A percentile compares a stretch with the other conserved stretches of the same genome.
Evolutionary conservation across 2,888 invertebrate genomes (phyloP).

Genomic region (Siphonodentalium dalli): DNA sequence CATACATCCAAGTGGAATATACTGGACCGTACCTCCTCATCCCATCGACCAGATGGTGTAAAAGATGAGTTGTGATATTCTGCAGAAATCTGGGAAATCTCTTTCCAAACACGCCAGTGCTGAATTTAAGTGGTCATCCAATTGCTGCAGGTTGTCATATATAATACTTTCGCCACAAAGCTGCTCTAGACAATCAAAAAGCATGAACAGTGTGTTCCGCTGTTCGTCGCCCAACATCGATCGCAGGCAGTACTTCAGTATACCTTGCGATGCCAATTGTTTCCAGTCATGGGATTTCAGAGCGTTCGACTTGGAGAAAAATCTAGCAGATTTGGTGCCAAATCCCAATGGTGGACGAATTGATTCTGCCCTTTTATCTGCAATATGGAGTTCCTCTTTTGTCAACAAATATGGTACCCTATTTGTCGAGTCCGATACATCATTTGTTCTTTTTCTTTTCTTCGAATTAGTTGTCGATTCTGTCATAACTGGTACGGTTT

Average conservation of each 20-base stretch:
- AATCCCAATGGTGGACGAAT: not conserved
- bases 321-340: not conserved
- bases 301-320: not conserved
- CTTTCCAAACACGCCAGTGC: constrained; percentile 5
- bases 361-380: not conserved
- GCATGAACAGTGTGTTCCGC: constrained; percentile 3
- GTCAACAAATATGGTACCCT: not conserved
- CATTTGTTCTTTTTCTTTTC: not conserved
- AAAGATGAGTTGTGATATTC: not conserved
- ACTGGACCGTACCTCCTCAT: constrained; percentile 5
- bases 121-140: constrained; percentile 3
- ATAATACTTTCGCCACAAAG: constrained; percentile 1
- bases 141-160: not conserved
- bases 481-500: no score
- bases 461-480: no score
- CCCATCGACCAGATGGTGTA: not conserved
- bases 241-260: not conserved
- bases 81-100: not conserved
- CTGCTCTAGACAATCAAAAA: constrained; percentile 1
- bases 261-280: not conserved
- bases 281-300: not conserved
- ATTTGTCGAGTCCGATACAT: no score
- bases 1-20: constrained; percentile 10
- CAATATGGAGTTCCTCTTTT: not conserved
- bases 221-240: not conserved